Percentiles rank a stretch among this genome's conserved stretches.
Conservation (phyloP, 2,888 invertebrate genomes). For the Drosophila basisetae region DNA sequence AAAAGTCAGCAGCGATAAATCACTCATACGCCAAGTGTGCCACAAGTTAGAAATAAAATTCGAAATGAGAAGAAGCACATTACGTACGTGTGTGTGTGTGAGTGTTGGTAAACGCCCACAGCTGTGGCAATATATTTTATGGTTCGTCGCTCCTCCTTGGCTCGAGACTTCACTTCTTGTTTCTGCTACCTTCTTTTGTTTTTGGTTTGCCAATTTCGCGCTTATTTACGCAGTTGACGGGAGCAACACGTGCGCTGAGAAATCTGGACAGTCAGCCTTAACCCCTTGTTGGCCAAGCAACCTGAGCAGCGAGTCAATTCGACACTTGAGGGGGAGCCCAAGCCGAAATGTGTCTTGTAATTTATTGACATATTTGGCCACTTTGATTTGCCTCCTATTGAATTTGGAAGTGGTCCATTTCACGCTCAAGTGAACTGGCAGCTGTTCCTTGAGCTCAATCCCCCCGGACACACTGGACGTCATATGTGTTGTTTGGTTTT, state of each 20-base stretch:
- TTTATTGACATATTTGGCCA: slow-evolving; percentile 73
- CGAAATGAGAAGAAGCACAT: slow-evolving; percentile 12
- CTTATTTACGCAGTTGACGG: slow-evolving; percentile 74
- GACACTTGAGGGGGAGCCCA: slow-evolving; percentile 59
- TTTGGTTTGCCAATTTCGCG: slow-evolving; percentile 67
- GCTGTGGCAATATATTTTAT: slow-evolving; percentile 56
- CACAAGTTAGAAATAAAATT: slow-evolving; percentile 31
- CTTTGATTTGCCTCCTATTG: slow-evolving; percentile 54
- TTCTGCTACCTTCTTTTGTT: slow-evolving; percentile 3
- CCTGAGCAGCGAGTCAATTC: slow-evolving; percentile 46
- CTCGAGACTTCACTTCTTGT: slow-evolving; percentile 15
- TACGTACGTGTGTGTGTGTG: background rate
- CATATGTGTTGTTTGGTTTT: slow-evolving; percentile 39
- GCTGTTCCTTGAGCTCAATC: slow-evolving; percentile 53
- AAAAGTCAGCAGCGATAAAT: slow-evolving; percentile 67
- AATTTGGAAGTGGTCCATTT: slow-evolving; percentile 35
- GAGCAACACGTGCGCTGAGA: slow-evolving; percentile 76
- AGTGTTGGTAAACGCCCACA: slow-evolving; percentile 35
- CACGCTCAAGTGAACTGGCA: slow-evolving; percentile 55
- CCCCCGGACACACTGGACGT: slow-evolving; percentile 29
- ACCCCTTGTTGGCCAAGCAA: slow-evolving; percentile 49
- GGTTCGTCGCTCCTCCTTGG: slow-evolving; percentile 43
- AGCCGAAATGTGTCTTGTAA: slow-evolving; percentile 43
- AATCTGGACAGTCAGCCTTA: slow-evolving; percentile 47
- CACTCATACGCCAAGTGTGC: slow-evolving; percentile 71